phyloP scores from a whole-genome alignment of 1,140 invertebrate genomes.

The Pseudachorutes palmiensis region DNA sequence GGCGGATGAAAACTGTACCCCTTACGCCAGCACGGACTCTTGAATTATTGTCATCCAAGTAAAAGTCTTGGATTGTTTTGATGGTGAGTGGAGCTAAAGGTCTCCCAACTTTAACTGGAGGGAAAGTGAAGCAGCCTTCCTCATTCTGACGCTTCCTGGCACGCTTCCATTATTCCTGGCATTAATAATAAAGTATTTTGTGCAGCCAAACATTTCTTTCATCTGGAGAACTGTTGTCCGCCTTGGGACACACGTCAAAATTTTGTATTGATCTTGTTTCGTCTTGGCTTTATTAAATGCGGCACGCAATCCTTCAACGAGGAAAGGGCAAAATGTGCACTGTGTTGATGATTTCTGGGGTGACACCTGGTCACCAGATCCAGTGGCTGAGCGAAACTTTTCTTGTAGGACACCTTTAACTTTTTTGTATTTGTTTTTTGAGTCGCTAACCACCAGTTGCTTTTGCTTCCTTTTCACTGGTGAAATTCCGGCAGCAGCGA shows the following conservation, averaged over 20 bases:
- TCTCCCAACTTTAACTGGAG: neutral
- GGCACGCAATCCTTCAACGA: neutral
- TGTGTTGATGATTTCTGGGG: neutral
- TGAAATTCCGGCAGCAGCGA: neutral
- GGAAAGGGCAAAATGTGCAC: neutral
- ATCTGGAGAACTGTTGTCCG: neutral
- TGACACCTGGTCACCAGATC: neutral
- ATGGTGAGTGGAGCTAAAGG: neutral
- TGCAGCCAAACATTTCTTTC: neutral
- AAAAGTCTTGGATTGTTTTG: neutral
- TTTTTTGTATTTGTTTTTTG: neutral
- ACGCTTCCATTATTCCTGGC: too few relatives aligned
- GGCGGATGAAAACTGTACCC: neutral
- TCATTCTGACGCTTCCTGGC: neutral
- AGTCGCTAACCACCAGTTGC: neutral
- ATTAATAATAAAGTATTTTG: neutral
- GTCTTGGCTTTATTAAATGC: neutral
- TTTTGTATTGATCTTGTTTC: neutral
- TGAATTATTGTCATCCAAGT: neutral
- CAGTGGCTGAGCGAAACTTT: neutral
- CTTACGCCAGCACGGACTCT: neutral
- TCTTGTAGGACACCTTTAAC: neutral
- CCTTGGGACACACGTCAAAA: neutral
- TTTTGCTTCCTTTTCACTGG: neutral
- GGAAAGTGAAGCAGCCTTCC: neutral